Evolutionary conservation across 2,113 vertebrate genomes (phyloP), one percentile per base, ranked within the genome.

Genomic region (Callionymus lyra): DNA sequence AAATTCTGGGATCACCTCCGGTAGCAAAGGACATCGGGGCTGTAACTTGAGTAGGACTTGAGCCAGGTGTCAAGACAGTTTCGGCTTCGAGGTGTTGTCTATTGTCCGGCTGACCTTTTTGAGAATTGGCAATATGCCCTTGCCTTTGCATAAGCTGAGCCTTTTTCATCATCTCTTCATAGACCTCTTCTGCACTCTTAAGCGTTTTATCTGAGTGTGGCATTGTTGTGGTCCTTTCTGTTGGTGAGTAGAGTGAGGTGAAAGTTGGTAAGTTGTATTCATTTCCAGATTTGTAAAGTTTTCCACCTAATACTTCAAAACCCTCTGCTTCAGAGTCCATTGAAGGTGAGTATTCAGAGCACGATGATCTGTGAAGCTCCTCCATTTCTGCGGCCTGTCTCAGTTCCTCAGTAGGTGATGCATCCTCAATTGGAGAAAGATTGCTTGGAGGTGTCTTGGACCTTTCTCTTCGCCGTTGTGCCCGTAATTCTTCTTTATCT

Each of bases 111-210:
- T 84, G 88, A 38, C 73, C 18, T 6, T 72, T 49, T 41, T 87
- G 81, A 52, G 84, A 86, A 47, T 79, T 53, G 35, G 45, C 16
- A 81, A 79, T 69, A 41, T 82, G 59, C 0, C 69, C 80, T 10
- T 86, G 82, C 63, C 85, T 89, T 72, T 98, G 93, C 72, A 96
- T 86, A 62, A 97, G 82, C 78, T 98, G 91, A 2, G 95, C 94
- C 69, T 97, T 98, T 50, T 87, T 87, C 95, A 99, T 99, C 92
- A 99, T 94, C 64, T 99, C 95, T 68, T 99, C 95, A 0, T 99
- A 99, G 38, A 94, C 95, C 64, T 99, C 95, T 67, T 99, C 95
- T 0, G 95, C 94, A 1, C 95, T 99, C 82, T 97, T 98, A 42
- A 99, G 77, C 38, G 91, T 91, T 71, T 94, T 93, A 74, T 89